Conservation (phyloP, 2,797 vertebrate genomes). For the Enteromius treurensis region DNA sequence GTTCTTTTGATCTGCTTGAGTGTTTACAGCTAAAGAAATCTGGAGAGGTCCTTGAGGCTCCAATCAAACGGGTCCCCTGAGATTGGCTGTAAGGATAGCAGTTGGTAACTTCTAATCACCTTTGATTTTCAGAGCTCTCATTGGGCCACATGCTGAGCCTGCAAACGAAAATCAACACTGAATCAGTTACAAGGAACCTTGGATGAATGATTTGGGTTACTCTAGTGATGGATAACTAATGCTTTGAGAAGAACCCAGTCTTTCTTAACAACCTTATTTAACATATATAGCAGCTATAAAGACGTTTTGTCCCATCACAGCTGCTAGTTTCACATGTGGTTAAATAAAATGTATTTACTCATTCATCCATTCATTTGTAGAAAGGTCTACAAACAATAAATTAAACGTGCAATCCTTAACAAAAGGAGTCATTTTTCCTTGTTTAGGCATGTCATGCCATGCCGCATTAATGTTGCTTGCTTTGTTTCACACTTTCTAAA, state of each 20-base stretch:
- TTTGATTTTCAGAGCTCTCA: slow-evolving; percentile 38
- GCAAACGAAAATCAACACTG: slow-evolving; percentile 41
- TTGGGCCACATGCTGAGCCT: slow-evolving; percentile 57
- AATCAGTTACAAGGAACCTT: not conserved
- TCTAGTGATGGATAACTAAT: not conserved
- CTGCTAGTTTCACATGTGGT: not conserved
- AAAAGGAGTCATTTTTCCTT: not conserved
- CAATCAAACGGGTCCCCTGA: slow-evolving; percentile 9
- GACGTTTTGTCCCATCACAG: not conserved
- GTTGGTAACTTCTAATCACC: slow-evolving; percentile 37
- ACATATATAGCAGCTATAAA: not conserved
- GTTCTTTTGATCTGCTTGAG: not conserved
- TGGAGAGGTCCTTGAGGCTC: not conserved
- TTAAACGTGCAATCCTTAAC: not conserved
- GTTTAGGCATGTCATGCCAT: slow-evolving; percentile 1
- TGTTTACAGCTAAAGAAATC: slow-evolving; percentile 12
- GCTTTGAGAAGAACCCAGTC: not conserved
- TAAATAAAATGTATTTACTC: not conserved
- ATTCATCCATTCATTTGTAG: not conserved
- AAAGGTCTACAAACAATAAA: not conserved
- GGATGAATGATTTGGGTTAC: not conserved
- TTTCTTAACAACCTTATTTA: not conserved
- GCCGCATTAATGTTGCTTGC: not conserved
- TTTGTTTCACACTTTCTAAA: slow-evolving; percentile 33
- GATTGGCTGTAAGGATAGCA: not conserved